Evolutionary conservation across 1,140 invertebrate species (phyloP).

Genomic region (Thereuonema tuberculata): DNA sequence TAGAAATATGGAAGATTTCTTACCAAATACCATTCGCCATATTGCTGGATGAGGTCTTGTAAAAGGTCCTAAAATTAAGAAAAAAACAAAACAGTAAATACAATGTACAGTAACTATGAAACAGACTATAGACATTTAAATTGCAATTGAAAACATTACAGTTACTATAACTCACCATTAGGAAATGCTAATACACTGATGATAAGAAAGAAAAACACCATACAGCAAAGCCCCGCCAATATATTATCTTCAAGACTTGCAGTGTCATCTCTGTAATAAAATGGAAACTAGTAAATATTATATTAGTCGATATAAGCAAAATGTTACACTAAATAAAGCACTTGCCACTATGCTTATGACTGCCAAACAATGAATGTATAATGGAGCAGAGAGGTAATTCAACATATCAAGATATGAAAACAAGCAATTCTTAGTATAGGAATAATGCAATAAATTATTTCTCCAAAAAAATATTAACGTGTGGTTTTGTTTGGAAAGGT

Average conservation of each 20-base stretch:
- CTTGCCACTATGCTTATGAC: too few relatives aligned
- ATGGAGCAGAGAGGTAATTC: too few relatives aligned
- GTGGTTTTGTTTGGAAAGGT: too few relatives aligned
- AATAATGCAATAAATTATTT: too few relatives aligned
- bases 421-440: too few relatives aligned
- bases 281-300: too few relatives aligned
- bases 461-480: too few relatives aligned
- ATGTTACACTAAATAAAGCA: too few relatives aligned
- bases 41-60: constrained; percentile 55
- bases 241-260: constrained; percentile 71
- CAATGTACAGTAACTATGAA: neutral
- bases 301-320: too few relatives aligned
- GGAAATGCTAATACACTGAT: constrained; percentile 93
- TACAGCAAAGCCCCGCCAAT: constrained; percentile 75
- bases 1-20: too few relatives aligned
- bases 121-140: neutral
- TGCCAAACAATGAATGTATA: too few relatives aligned
- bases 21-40: constrained; percentile 45
- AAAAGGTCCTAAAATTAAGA: constrained; percentile 54
- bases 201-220: constrained; percentile 93
- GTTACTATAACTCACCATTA: constrained; percentile 57
- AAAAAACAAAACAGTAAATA: constrained; percentile 5
- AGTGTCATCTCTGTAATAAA: constrained; percentile 70
- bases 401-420: too few relatives aligned
- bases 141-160: neutral